These are phyloP conservation scores for Remorina albescens DNA, from an alignment of 2,797 vertebrate genomes.

Conservation along the genomic window DNA sequence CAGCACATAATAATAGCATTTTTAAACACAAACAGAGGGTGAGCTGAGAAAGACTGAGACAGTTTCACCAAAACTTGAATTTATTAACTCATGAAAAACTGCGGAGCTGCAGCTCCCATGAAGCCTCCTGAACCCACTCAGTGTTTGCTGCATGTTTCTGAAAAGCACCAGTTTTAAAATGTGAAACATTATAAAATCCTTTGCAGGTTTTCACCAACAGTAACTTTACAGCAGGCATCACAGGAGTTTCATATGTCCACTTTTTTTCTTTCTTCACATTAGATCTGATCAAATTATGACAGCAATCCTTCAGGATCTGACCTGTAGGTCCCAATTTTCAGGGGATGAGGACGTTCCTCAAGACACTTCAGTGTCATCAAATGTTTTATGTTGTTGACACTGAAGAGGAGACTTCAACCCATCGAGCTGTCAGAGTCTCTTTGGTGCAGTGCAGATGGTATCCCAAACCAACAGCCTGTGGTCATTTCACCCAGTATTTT, in stretches of 20 bases:
- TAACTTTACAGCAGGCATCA: background rate
- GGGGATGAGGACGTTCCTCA: background rate
- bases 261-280: background rate
- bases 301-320: background rate
- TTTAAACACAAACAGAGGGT: constrained; percentile 11
- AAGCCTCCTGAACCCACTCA: background rate
- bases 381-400: constrained; percentile 27
- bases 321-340: background rate
- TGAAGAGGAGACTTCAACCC: background rate
- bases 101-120: background rate
- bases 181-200: constrained; percentile 29
- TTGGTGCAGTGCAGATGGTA: constrained; percentile 26
- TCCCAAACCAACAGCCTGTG: background rate
- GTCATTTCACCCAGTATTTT: constrained; percentile 11
- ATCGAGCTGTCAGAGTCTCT: constrained; percentile 26
- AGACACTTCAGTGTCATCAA: background rate
- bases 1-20: background rate
- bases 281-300: background rate
- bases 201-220: background rate
- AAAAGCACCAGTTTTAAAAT: constrained; percentile 43
- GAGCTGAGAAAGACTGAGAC: constrained; percentile 26
- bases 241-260: background rate
- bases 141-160: background rate
- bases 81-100: background rate
- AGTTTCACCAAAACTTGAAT: constrained; percentile 4